Evolutionary conservation across 2,797 vertebrate species (phyloP), one percentile per base, ranked within the genome.

Genomic region (Anguilla pacifica): DNA sequence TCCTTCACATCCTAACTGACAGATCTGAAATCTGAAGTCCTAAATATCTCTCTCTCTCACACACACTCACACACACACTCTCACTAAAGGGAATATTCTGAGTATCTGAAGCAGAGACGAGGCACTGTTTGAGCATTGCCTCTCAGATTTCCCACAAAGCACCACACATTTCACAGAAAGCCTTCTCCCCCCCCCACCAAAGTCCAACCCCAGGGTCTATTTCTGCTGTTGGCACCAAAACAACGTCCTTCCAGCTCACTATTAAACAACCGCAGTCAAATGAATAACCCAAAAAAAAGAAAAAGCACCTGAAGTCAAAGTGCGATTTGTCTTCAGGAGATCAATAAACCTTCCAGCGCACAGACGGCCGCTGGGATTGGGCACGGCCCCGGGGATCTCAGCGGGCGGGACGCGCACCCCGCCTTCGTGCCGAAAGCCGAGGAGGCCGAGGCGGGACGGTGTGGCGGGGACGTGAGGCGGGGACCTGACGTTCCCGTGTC

Each of bases 21-120:
- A 55, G 86, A 86, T 74, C 57, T 85, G 82, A 87, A 70, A 86
- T 82, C 31, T 82, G 88, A 89, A 89, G 86, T 55, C 61, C 53
- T 84, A 57, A 86, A 89, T 86, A 86, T 87, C 53, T 6, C 17
- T 22, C 43, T 13, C 17, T 4, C 67, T 3, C 57, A 5, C 55
- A 19, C 77, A 28, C 86, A 35, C 79, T 13, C 79, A 31, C 86
- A 22, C 86, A 87, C 79, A 82, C 22, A 59, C 83, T 53, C 25
- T 4, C 35, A 79, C 9, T 79, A 17, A 43, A 28, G 22, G 43
- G 43, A 81, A 49, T 81, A 49, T 81, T 19, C 39, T 3, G 43
- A 84, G 51, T 0, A 17, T 82, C 74, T 72, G 77, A 17, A 55
- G 25, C 25, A 49, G 57, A 25, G 55, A 51, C n/a, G 43, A 46